These are phyloP conservation scores for Fragum whitleyi DNA, from an alignment of 2,888 invertebrate genomes.

Conservation along the genomic window DNA sequence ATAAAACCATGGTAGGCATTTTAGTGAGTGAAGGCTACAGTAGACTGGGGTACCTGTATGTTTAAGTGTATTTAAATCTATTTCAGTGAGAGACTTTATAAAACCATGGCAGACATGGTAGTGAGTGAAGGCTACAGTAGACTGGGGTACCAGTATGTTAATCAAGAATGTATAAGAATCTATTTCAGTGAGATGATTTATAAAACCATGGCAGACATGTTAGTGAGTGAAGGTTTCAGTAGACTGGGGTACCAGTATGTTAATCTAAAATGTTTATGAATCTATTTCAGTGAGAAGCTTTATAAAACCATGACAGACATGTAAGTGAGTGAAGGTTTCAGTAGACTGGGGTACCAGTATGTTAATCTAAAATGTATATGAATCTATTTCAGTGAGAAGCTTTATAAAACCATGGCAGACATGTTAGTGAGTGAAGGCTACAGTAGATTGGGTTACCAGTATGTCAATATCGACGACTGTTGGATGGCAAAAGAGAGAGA, in stretches of 20 bases:
- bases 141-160: constrained; percentile 94
- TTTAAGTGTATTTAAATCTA: constrained; percentile 82
- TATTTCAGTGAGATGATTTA: constrained; percentile 85
- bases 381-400: constrained; percentile 83
- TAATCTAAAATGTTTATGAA: too few species aligned
- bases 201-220: constrained; percentile 84
- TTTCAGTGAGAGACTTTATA: constrained; percentile 85
- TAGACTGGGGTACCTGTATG: constrained; percentile 94
- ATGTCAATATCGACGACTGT: constrained; percentile 89
- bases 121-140: constrained; percentile 94
- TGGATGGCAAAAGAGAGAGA: constrained; percentile 95
- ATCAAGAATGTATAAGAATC: constrained; percentile 83
- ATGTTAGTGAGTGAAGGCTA: constrained; percentile 92
- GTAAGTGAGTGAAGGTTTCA: constrained; percentile 93
- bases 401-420: constrained; percentile 85
- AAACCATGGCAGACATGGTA: constrained; percentile 84
- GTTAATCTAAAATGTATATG: too few species aligned
- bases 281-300: constrained; percentile 84
- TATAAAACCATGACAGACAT: constrained; percentile 85
- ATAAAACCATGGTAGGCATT: constrained; percentile 84
- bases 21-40: constrained; percentile 93
- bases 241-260: constrained; percentile 95
- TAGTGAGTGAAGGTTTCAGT: constrained; percentile 93
- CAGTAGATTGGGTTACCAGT: constrained; percentile 94
- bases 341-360: constrained; percentile 95